Evolutionary conservation across 2,888 invertebrate species (phyloP).

Genomic region (Drosophila koepferae): DNA sequence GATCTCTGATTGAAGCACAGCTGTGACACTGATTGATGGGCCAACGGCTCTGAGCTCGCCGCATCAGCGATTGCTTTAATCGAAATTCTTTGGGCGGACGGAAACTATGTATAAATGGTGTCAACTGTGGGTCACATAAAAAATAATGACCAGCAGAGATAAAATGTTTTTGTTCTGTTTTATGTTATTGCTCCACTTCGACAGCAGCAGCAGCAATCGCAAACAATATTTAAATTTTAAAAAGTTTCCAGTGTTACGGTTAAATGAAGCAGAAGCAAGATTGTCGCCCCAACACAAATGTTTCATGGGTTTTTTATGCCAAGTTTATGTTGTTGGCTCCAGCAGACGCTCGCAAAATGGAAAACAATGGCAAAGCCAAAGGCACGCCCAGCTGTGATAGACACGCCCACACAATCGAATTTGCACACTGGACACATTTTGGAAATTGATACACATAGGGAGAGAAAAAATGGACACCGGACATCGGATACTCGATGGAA

Average conservation of each 20-base stretch:
- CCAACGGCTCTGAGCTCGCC: slow-evolving; percentile 60
- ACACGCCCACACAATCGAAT: slow-evolving; percentile 67
- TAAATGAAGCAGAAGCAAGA: slow-evolving; percentile 85
- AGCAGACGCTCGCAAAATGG: slow-evolving; percentile 27
- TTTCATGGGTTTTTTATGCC: slow-evolving; percentile 10
- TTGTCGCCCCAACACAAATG: slow-evolving; percentile 67
- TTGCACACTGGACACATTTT: slow-evolving; percentile 64
- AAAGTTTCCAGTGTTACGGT: slow-evolving; percentile 76
- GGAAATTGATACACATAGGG: slow-evolving; percentile 70
- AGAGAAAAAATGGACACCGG: neutral
- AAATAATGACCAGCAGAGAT: slow-evolving; percentile 72
- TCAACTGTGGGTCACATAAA: slow-evolving; percentile 69
- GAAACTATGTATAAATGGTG: slow-evolving; percentile 70
- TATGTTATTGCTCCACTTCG: slow-evolving; percentile 73
- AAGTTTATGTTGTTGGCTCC: slow-evolving; percentile 1
- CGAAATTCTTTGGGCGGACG: slow-evolving; percentile 50
- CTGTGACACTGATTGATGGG: slow-evolving; percentile 74
- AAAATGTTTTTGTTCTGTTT: slow-evolving; percentile 72
- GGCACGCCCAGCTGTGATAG: slow-evolving; percentile 55
- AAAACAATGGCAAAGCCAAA: slow-evolving; percentile 32
- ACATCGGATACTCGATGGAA: slow-evolving; percentile 28
- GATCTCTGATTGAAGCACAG: slow-evolving; percentile 78
- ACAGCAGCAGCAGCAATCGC: slow-evolving; percentile 30
- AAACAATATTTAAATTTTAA: slow-evolving; percentile 81
- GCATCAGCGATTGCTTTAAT: slow-evolving; percentile 73